Percentiles rank a stretch among this genome's conserved stretches.
These are phyloP conservation scores for Ichneumoninae sp. DNA, from an alignment of 2,888 invertebrate genomes.

Conservation along the genomic window DNA sequence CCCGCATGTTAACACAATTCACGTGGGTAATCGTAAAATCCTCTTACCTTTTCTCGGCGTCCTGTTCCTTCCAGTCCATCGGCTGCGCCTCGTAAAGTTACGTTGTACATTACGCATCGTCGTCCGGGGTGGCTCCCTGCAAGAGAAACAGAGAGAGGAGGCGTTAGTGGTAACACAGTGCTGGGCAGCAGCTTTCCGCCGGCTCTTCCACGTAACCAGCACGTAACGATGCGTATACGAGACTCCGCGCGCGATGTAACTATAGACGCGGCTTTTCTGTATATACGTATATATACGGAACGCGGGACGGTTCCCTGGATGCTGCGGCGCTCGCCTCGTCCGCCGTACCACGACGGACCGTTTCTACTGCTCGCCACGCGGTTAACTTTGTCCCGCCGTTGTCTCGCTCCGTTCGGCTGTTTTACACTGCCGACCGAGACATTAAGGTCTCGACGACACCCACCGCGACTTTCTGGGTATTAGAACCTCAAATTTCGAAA, in stretches of 20 bases:
- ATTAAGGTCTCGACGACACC: background rate
- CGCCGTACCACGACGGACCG: constrained; percentile 19
- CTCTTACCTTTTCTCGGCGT: constrained; percentile 59
- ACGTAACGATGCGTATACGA: constrained; percentile 49
- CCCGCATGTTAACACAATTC: constrained; percentile 54
- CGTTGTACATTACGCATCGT: constrained; percentile 72
- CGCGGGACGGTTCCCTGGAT: constrained; percentile 11
- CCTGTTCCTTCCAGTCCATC: constrained; percentile 66
- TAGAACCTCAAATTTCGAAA: constrained; percentile 48
- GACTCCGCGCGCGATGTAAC: constrained; percentile 11
- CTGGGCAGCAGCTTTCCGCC: constrained; percentile 47
- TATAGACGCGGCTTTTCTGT: constrained; percentile 13
- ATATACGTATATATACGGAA: constrained; percentile 8
- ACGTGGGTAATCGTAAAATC: constrained; percentile 63
- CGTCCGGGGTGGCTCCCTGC: constrained; percentile 65
- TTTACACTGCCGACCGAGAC: background rate
- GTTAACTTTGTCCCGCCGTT: background rate
- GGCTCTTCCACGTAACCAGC: constrained; percentile 57
- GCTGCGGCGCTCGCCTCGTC: constrained; percentile 19
- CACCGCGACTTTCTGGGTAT: background rate
- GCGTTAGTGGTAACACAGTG: constrained; percentile 36
- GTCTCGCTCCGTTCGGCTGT: constrained; percentile 68
- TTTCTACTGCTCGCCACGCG: constrained; percentile 32
- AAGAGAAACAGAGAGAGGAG: constrained; percentile 59
- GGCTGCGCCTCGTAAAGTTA: constrained; percentile 71